Percentiles rank a stretch among this genome's conserved stretches.
These are phyloP conservation scores for Idaea straminata DNA, from an alignment of 2,888 invertebrate genomes.

Conservation along the genomic window DNA sequence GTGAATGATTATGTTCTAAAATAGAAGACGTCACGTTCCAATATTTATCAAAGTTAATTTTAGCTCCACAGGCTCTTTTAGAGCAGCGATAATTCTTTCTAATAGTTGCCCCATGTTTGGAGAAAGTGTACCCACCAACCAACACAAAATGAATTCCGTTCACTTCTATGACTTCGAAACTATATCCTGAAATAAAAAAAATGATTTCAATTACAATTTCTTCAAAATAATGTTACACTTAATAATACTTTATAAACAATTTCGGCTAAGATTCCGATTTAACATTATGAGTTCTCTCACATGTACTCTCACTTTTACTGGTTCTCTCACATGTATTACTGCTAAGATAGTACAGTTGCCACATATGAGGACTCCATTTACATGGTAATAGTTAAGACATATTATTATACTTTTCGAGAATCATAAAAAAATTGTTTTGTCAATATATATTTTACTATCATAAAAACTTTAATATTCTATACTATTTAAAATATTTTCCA, in stretches of 20 bases:
- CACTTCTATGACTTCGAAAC: not conserved
- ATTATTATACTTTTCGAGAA: not conserved
- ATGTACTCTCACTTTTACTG: no score
- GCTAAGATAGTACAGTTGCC: no score
- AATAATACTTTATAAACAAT: no score
- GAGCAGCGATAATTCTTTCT: not conserved
- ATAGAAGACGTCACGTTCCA: conserved; percentile 21
- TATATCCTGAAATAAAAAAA: not conserved
- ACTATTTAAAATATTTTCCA: not conserved
- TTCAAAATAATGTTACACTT: not conserved
- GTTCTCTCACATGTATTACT: no score
- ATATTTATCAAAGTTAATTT: conserved; percentile 10
- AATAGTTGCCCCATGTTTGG: not conserved
- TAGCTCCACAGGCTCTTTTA: conserved; percentile 4
- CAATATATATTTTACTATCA: not conserved
- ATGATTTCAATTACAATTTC: not conserved
- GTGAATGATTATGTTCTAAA: conserved; percentile 19
- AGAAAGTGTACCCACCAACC: not conserved
- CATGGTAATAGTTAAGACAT: no score
- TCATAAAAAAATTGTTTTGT: not conserved
- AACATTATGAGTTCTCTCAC: no score
- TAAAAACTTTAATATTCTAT: not conserved
- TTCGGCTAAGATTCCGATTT: no score
- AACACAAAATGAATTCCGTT: not conserved
- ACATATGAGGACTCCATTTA: no score